A percentile compares a stretch with the other conserved stretches of the same genome.
These are phyloP conservation scores for Hoplodrina blanda DNA, from an alignment of 2,888 invertebrate species.

Conservation along the genomic window DNA sequence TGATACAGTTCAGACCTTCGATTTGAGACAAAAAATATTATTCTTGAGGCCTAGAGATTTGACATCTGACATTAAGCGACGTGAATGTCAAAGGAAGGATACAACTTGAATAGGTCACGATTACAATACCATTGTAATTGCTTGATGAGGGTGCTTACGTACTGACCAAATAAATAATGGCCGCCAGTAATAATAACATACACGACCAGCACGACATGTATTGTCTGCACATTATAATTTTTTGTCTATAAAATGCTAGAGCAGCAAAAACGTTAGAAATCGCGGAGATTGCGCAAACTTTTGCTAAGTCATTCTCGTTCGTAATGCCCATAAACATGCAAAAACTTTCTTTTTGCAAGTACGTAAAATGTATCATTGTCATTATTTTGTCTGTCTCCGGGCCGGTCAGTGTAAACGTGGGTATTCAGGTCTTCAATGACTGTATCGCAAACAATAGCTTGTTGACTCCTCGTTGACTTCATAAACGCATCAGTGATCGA, in stretches of 20 bases:
- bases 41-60: background rate
- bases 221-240: background rate
- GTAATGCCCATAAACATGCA: slow-evolving; percentile 10
- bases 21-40: background rate
- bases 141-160: slow-evolving; percentile 21
- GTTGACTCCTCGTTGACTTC: slow-evolving; percentile 50
- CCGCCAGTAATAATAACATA: slow-evolving; percentile 36
- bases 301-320: slow-evolving; percentile 27
- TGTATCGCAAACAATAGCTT: slow-evolving; percentile 34
- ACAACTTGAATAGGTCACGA: background rate
- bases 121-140: slow-evolving; percentile 23
- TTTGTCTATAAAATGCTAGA: slow-evolving; percentile 18
- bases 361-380: slow-evolving; percentile 13
- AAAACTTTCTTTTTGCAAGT: slow-evolving; percentile 44
- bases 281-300: slow-evolving; percentile 32
- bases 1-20: background rate
- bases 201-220: slow-evolving; percentile 23
- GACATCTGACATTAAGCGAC: slow-evolving; percentile 5
- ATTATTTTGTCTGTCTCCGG: slow-evolving; percentile 1
- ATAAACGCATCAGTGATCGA: slow-evolving; percentile 39
- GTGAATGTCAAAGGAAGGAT: slow-evolving; percentile 10
- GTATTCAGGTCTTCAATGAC: slow-evolving; percentile 14
- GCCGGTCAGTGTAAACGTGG: background rate
- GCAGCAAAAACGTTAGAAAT: slow-evolving; percentile 48
- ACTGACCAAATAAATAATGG: slow-evolving; percentile 23